Evolutionary conservation across 2,888 invertebrate species (phyloP).

Genomic region (Argyresthia albistria): DNA sequence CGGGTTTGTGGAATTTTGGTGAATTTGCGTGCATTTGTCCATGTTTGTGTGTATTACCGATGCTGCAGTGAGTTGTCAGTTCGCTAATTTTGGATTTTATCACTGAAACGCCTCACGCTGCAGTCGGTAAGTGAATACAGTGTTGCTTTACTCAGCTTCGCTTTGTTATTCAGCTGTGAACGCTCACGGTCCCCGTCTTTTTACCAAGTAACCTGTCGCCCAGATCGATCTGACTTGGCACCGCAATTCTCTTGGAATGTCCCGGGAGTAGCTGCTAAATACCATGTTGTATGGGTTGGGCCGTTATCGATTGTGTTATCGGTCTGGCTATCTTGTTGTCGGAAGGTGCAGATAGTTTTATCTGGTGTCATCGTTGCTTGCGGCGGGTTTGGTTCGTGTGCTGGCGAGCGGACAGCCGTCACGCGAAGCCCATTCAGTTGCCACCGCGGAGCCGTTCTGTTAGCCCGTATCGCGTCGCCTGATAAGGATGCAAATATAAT

Average conservation of each 20-base stretch:
- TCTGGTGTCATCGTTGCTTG: slow-evolving; percentile 20
- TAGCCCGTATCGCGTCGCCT: slow-evolving; percentile 38
- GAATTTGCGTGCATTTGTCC: slow-evolving; percentile 28
- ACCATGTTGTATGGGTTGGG: slow-evolving; percentile 19
- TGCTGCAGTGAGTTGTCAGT: slow-evolving; percentile 57
- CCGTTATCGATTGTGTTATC: slow-evolving; percentile 38
- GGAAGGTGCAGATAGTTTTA: slow-evolving; percentile 23
- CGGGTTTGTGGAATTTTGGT: slow-evolving; percentile 32
- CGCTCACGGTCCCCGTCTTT: not conserved
- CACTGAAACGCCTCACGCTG: slow-evolving; percentile 65
- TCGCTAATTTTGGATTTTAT: slow-evolving; percentile 62
- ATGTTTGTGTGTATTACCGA: slow-evolving; percentile 65
- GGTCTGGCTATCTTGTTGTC: slow-evolving; percentile 32
- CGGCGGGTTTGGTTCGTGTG: slow-evolving; percentile 26
- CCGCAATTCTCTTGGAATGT: slow-evolving; percentile 10
- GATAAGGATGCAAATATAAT: slow-evolving; percentile 48
- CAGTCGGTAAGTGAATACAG: slow-evolving; percentile 54
- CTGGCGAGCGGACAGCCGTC: not conserved
- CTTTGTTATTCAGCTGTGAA: slow-evolving; percentile 6
- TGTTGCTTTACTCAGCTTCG: slow-evolving; percentile 17
- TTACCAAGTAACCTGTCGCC: slow-evolving; percentile 32
- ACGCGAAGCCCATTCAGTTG: slow-evolving; percentile 33
- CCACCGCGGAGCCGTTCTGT: slow-evolving; percentile 57
- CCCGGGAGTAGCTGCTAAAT: slow-evolving; percentile 10
- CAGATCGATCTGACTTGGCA: slow-evolving; percentile 36